A percentile compares a stretch with the other conserved stretches of the same genome.
Conservation (phyloP, 2,888 invertebrate species). For the Cryptocephalus primarius region DNA sequence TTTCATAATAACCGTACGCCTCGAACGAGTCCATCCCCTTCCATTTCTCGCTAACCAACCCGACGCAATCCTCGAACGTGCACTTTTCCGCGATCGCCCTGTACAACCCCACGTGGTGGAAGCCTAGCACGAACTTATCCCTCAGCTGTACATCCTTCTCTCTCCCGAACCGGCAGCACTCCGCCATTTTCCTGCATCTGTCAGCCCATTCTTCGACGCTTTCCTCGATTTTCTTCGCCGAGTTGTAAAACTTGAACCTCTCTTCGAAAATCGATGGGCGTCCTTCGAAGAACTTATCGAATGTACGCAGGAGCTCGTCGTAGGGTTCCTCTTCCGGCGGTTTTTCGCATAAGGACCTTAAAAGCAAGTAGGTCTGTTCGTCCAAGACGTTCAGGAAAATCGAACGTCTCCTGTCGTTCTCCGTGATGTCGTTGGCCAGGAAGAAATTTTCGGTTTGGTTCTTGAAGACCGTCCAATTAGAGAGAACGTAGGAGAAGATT, state of each 20-base stretch:
- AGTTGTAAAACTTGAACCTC: constrained; percentile 14
- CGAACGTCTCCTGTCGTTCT: constrained; percentile 11
- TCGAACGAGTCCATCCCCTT: no score
- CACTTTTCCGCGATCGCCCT: no score
- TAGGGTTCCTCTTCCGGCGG: constrained; percentile 12
- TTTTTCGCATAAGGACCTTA: constrained; percentile 9
- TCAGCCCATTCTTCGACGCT: constrained; percentile 14
- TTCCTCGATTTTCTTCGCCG: constrained; percentile 10
- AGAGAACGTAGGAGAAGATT: constrained; percentile 5
- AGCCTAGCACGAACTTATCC: constrained; percentile 16
- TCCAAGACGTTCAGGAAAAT: constrained; percentile 15
- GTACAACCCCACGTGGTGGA: constrained; percentile 6
- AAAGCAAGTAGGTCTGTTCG: constrained; percentile 16
- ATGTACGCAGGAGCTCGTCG: constrained; percentile 7
- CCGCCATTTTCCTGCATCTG: constrained; percentile 11
- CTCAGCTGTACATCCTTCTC: constrained; percentile 8
- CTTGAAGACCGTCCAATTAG: constrained; percentile 13
- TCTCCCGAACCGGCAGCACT: constrained; percentile 14
- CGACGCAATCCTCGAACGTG: no score
- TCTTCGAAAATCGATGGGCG: constrained; percentile 7
- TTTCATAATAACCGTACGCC: no score
- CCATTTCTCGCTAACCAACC: no score
- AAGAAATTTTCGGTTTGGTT: constrained; percentile 13
- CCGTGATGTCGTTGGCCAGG: constrained; percentile 10
- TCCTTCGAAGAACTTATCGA: constrained; percentile 12